Evolutionary conservation across 23 tunicate species (phyloP).

Genomic region (Clavelina lepadiformis): DNA sequence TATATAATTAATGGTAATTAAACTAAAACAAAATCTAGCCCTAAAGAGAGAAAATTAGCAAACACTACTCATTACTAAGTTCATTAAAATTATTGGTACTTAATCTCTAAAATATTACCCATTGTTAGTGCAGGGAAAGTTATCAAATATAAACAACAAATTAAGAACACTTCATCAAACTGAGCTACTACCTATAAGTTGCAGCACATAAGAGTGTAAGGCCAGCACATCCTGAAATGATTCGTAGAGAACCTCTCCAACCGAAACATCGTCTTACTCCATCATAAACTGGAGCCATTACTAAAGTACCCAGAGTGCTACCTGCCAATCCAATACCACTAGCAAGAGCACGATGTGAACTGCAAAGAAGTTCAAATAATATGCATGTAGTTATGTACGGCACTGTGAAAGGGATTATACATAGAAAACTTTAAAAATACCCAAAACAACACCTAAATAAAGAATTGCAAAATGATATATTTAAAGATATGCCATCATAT

Average conservation of each 20-base stretch:
- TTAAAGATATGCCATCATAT: too few species aligned
- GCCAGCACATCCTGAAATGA: conserved; percentile 26
- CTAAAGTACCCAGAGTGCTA: conserved; percentile 65
- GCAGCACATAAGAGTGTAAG: conserved; percentile 34
- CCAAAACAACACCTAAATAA: too few species aligned
- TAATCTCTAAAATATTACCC: neutral
- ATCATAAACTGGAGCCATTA: conserved; percentile 65
- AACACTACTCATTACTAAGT: neutral
- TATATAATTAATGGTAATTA: too few species aligned
- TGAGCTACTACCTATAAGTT: too few species aligned
- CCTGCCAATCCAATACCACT: conserved; percentile 85
- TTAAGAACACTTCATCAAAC: conserved; percentile 7
- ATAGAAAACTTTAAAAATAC: too few species aligned
- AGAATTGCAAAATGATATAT: too few species aligned
- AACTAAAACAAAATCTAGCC: too few species aligned
- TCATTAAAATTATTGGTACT: neutral
- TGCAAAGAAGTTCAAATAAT: conserved; percentile 4
- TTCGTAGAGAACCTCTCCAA: conserved; percentile 60
- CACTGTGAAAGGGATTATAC: too few species aligned
- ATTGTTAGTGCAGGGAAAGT: neutral
- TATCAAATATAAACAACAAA: neutral
- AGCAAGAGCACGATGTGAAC: conserved; percentile 67
- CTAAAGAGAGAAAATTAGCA: too few species aligned
- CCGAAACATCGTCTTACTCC: conserved; percentile 7
- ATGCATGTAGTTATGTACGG: too few species aligned